These are phyloP conservation scores for Leucoraja ocellata DNA, from an alignment of 2,797 vertebrate species.

Conservation along the genomic window DNA sequence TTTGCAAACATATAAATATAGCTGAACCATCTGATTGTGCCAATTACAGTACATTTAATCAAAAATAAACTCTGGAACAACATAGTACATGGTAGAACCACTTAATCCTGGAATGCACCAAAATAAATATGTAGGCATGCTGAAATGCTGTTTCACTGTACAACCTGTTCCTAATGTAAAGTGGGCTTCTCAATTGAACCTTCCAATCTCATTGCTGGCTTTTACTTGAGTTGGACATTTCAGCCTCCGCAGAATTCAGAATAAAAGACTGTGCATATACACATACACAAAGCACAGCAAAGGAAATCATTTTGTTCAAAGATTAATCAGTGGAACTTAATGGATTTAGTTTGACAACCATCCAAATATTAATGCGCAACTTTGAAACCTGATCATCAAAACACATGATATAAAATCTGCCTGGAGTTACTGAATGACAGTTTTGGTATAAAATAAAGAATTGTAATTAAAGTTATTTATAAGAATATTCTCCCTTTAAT, in stretches of 20 bases:
- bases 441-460: constrained; percentile 2
- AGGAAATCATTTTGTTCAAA: not conserved
- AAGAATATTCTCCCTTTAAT: not conserved
- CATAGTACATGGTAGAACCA: not conserved
- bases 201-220: not conserved
- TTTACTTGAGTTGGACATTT: not conserved
- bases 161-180: not conserved
- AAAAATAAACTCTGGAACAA: not conserved
- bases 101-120: not conserved
- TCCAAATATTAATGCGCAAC: not conserved
- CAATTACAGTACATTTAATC: not conserved
- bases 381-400: constrained; percentile 14
- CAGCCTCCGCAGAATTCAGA: not conserved
- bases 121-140: not conserved
- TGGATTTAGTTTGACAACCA: not conserved
- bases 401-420: constrained; percentile 6
- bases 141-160: not conserved
- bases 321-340: not conserved
- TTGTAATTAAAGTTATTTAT: constrained; percentile 2
- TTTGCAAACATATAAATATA: not conserved
- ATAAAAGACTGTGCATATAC: not conserved
- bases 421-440: not conserved
- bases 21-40: not conserved
- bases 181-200: not conserved
- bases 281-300: not conserved